Evolutionary conservation across 2,797 vertebrate genomes (phyloP).

Genomic region (Mus minutoides): DNA sequence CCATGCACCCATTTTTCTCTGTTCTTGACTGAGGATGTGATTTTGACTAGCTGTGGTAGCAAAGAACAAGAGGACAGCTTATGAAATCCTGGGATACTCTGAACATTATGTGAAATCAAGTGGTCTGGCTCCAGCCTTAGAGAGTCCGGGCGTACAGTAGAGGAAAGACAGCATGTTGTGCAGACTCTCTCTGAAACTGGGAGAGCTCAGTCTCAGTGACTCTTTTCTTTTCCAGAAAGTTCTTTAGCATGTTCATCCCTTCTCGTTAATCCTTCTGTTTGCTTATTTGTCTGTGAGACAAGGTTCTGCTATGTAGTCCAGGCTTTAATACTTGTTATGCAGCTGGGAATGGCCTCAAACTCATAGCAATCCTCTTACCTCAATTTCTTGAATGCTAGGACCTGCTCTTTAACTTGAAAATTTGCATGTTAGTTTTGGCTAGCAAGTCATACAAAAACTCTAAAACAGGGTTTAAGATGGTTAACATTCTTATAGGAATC

Average conservation of each 20-base stretch:
- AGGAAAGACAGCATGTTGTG: not conserved
- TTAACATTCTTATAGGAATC: not conserved
- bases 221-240: constrained; percentile 10
- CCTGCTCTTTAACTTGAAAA: constrained; percentile 28
- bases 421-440: constrained; percentile 20
- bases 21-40: not conserved
- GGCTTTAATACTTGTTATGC: not conserved
- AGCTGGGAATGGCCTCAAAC: not conserved
- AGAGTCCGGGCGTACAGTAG: not conserved
- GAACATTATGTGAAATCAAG: not conserved
- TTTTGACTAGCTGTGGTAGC: not conserved
- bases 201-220: not conserved
- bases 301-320: not conserved
- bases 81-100: not conserved
- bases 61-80: not conserved
- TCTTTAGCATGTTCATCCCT: not conserved
- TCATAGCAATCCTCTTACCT: not conserved
- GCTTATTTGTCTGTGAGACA: not conserved
- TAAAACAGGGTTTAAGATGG: constrained; percentile 4
- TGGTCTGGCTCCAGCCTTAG: not conserved
- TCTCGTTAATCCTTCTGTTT: constrained; percentile 16
- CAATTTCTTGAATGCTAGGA: not conserved
- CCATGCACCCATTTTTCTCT: not conserved
- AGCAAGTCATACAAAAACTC: constrained; percentile 17
- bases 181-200: not conserved